Conservation (phyloP, 2,113 vertebrate genomes). For the Heterochromis multidens region DNA sequence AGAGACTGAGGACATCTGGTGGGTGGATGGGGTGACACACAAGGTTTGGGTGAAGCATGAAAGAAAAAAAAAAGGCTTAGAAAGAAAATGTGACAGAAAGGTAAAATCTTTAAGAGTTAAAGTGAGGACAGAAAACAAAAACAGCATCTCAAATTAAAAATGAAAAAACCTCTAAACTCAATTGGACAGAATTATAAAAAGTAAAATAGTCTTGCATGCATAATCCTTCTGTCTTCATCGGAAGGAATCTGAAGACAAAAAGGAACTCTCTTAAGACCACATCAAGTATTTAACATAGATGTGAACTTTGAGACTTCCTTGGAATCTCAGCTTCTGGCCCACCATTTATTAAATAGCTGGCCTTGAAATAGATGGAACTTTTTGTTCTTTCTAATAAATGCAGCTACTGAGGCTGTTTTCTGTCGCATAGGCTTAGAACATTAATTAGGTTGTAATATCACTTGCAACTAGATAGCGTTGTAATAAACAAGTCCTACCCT, state of each 20-base stretch:
- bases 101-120: neutral
- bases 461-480: neutral
- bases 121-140: neutral
- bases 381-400: constrained; percentile 42
- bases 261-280: constrained; percentile 41
- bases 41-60: neutral
- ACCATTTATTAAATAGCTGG: constrained; percentile 31
- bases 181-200: neutral
- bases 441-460: constrained; percentile 17
- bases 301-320: constrained; percentile 40
- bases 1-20: neutral
- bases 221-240: neutral
- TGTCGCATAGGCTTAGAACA: constrained; percentile 5
- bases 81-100: neutral
- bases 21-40: neutral
- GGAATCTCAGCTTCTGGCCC: constrained; percentile 31
- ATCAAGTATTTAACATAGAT: constrained; percentile 55
- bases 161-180: neutral
- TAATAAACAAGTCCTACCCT: neutral
- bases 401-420: neutral
- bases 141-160: neutral
- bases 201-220: neutral
- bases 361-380: neutral
- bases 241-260: constrained; percentile 24
- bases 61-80: neutral